A percentile compares a stretch with the other conserved stretches of the same genome.
phyloP scores from a whole-genome alignment of 2,113 vertebrate genomes.

The Mellivora capensis region DNA sequence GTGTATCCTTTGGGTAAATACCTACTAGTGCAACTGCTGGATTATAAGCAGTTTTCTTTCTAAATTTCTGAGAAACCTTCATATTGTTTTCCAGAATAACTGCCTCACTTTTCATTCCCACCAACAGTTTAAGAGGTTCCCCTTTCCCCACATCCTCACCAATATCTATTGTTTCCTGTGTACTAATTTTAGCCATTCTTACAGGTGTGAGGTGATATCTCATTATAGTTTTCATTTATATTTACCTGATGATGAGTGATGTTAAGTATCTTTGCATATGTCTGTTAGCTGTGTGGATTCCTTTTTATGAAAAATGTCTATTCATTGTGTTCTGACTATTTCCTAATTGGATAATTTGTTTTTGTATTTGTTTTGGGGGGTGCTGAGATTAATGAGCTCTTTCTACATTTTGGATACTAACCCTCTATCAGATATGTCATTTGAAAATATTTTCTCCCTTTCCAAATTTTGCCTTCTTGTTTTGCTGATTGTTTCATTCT shows the following conservation, averaged over 20 bases:
- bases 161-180: background rate
- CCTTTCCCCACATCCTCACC: background rate
- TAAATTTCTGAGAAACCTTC: background rate
- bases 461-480: background rate
- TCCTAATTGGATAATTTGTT: background rate
- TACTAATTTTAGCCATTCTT: background rate
- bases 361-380: background rate
- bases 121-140: background rate
- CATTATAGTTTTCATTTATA: background rate
- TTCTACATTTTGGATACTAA: background rate
- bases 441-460: background rate
- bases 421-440: background rate
- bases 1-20: background rate
- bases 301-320: background rate
- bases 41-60: background rate
- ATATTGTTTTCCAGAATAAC: background rate
- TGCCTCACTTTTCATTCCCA: background rate
- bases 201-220: background rate
- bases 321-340: background rate
- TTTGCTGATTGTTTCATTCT: background rate
- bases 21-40: background rate
- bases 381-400: background rate
- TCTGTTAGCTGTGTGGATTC: background rate
- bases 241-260: background rate
- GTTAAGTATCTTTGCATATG: background rate